A percentile compares a stretch with the other conserved stretches of the same genome.
These are phyloP conservation scores for Hololepta plana DNA, from an alignment of 2,888 invertebrate species.

Conservation along the genomic window DNA sequence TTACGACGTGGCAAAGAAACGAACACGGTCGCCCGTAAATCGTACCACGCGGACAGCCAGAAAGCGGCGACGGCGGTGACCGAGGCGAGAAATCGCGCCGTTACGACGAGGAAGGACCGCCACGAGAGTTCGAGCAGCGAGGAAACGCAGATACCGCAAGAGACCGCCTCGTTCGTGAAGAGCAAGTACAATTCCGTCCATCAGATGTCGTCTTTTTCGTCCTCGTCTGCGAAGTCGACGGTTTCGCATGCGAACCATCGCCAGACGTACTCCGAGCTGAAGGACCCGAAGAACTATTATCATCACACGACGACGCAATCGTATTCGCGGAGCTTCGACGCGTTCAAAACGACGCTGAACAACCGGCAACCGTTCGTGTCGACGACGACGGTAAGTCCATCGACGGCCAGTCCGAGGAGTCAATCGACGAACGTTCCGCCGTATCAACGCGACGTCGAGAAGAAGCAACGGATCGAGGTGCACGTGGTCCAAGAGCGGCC, in stretches of 20 bases:
- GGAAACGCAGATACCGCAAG: constrained; percentile 56
- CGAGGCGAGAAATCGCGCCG: constrained; percentile 7
- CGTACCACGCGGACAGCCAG: background rate
- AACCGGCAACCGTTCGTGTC: constrained; percentile 22
- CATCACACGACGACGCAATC: constrained; percentile 19
- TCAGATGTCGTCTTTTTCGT: too few relatives aligned
- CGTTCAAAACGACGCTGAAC: constrained; percentile 19
- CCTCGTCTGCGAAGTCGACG: constrained; percentile 1
- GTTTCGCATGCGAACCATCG: constrained; percentile 23
- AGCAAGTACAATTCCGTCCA: too few relatives aligned
- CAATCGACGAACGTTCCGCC: too few relatives aligned
- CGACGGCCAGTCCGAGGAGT: too few relatives aligned
- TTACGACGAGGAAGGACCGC: constrained; percentile 3
- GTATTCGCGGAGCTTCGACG: constrained; percentile 15
- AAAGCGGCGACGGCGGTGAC: constrained; percentile 5
- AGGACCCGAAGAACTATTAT: constrained; percentile 13
- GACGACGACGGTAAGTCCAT: too few relatives aligned
- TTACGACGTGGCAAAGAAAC: too few relatives aligned
- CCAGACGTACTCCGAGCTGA: constrained; percentile 21
- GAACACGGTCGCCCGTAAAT: background rate
- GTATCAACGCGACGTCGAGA: too few relatives aligned
- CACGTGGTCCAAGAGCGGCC: too few relatives aligned
- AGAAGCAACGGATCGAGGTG: too few relatives aligned
- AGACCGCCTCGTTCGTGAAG: constrained; percentile 56
- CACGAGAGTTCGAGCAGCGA: constrained; percentile 22